phyloP scores from a whole-genome alignment of 2,888 invertebrate species.

The Leucoptera coffeella region DNA sequence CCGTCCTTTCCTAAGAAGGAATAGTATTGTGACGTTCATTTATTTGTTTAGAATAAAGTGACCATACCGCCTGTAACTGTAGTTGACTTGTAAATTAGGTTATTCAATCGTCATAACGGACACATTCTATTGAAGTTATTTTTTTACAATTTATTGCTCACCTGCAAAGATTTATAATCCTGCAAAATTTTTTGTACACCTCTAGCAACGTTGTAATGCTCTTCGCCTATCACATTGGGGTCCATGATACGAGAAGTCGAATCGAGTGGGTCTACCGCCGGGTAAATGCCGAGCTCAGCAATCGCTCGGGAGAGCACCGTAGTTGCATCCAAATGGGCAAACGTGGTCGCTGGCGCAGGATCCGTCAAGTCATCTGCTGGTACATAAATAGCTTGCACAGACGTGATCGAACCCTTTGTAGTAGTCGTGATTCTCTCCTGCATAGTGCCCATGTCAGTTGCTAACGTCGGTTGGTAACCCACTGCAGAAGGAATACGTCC shows the following conservation, averaged over 20 bases:
- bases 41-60: too few relatives aligned
- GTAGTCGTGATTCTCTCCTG: slow-evolving; percentile 95
- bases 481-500: slow-evolving; percentile 96
- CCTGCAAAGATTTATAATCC: slow-evolving; percentile 67
- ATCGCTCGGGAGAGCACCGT: slow-evolving; percentile 91
- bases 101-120: too few relatives aligned
- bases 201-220: slow-evolving; percentile 87
- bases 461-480: slow-evolving; percentile 92
- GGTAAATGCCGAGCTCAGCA: slow-evolving; percentile 90
- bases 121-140: too few relatives aligned
- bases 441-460: slow-evolving; percentile 97
- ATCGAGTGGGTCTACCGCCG: slow-evolving; percentile 91
- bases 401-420: slow-evolving; percentile 92
- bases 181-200: slow-evolving; percentile 91
- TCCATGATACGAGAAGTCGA: slow-evolving; percentile 94
- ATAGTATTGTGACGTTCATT: too few relatives aligned
- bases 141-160: not conserved
- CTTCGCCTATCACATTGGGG: slow-evolving; percentile 82
- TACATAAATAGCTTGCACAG: slow-evolving; percentile 93
- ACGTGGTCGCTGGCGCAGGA: slow-evolving; percentile 93
- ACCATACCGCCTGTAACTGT: too few relatives aligned
- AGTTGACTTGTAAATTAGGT: too few relatives aligned
- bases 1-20: too few relatives aligned
- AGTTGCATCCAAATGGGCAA: slow-evolving; percentile 94
- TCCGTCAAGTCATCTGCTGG: slow-evolving; percentile 96